Evolutionary conservation across 2,113 vertebrate species (phyloP).

Genomic region (Antechinus stuartii): DNA sequence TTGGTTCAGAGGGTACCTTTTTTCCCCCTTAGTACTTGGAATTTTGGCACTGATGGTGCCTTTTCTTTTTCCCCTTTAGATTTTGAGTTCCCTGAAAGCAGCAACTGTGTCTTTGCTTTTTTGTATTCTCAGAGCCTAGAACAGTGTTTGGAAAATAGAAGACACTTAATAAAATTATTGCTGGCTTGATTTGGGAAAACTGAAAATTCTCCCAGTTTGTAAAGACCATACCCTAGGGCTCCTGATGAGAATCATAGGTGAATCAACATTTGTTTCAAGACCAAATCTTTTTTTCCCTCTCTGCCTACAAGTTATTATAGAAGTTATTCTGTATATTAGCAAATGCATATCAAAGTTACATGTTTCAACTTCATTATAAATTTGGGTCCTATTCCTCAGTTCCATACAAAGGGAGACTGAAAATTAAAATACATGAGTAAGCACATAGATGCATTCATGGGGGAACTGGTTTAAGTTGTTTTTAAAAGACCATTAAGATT

Average conservation of each 20-base stretch:
- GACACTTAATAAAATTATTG: neutral
- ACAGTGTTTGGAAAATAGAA: neutral
- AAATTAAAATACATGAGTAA: neutral
- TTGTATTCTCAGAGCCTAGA: neutral
- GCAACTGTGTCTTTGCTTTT: neutral
- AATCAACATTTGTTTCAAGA: neutral
- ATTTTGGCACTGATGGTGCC: slow-evolving; percentile 32
- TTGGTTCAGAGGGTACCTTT: slow-evolving; percentile 20
- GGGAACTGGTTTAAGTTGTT: slow-evolving; percentile 13
- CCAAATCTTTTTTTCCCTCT: neutral
- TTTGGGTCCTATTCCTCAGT: neutral
- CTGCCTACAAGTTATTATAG: neutral
- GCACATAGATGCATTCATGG: slow-evolving; percentile 6
- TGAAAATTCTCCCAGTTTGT: slow-evolving; percentile 11
- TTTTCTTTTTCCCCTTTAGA: neutral
- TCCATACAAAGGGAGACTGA: neutral
- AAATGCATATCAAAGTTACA: neutral
- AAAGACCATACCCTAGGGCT: slow-evolving; percentile 24
- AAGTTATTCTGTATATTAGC: neutral
- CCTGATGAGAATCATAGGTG: slow-evolving; percentile 19
- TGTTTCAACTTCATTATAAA: neutral
- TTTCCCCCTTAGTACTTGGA: neutral
- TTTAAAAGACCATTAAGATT: slow-evolving; percentile 25
- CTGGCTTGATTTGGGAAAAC: neutral
- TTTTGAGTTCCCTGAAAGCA: neutral